phyloP scores from a whole-genome alignment of 2,888 invertebrate species.

The Urechis unicinctus region DNA sequence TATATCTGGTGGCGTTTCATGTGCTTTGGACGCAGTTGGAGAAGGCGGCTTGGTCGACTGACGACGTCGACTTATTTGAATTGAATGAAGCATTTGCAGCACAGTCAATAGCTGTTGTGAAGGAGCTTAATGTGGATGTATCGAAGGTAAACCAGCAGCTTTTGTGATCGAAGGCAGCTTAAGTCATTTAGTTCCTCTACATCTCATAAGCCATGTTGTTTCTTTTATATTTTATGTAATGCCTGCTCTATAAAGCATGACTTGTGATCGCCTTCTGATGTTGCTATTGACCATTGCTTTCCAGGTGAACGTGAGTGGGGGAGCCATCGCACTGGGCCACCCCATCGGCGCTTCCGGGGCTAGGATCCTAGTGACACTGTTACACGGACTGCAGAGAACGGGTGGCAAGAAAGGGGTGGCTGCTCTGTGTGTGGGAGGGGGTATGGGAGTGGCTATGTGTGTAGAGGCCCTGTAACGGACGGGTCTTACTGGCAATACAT shows the following conservation, averaged over 20 bases:
- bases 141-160: conserved; percentile 49
- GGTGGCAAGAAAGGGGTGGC: conserved; percentile 67
- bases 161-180: no score
- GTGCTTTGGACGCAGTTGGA: no score
- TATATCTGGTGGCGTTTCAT: no score
- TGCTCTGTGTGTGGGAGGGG: conserved; percentile 75
- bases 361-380: conserved; percentile 66
- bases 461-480: conserved; percentile 56
- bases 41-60: conserved; percentile 52
- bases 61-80: conserved; percentile 55
- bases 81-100: conserved; percentile 57
- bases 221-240: no score
- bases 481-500: no score
- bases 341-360: conserved; percentile 55
- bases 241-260: no score
- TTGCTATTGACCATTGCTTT: background rate
- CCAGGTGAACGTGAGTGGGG: conserved; percentile 54
- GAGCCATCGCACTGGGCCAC: conserved; percentile 55
- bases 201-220: no score
- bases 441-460: conserved; percentile 81
- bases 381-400: conserved; percentile 63
- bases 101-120: conserved; percentile 52
- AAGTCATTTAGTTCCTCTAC: no score
- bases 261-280: no score
- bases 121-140: conserved; percentile 47